A percentile compares a stretch with the other conserved stretches of the same genome.
phyloP scores from a whole-genome alignment of 2,113 vertebrate species.

The Hylia prasina region DNA sequence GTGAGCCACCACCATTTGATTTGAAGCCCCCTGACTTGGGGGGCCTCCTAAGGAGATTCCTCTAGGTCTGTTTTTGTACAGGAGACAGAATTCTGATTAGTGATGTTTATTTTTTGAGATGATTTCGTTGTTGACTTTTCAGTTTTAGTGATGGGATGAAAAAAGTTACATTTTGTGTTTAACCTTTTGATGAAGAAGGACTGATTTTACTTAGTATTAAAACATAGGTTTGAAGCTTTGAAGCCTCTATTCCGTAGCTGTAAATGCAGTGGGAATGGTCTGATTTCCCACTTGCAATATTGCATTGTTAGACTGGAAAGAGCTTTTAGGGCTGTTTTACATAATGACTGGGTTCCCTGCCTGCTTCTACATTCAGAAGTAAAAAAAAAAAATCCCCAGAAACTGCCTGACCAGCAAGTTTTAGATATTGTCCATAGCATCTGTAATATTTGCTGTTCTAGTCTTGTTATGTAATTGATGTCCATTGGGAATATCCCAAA shows the following conservation, averaged over 20 bases:
- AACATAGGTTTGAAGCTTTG: background rate
- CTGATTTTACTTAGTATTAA: background rate
- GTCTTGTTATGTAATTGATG: background rate
- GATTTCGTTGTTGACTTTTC: background rate
- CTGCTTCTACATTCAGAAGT: background rate
- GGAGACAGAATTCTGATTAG: background rate
- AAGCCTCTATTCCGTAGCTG: background rate
- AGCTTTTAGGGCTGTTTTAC: background rate
- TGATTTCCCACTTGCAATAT: background rate
- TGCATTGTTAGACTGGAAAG: background rate
- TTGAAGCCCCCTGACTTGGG: background rate
- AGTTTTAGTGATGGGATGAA: accelerated
- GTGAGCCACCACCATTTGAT: background rate
- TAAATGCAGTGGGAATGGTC: background rate
- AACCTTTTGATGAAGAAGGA: background rate
- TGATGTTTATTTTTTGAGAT: background rate
- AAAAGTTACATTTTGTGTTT: background rate
- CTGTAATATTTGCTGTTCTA: background rate
- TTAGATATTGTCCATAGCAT: background rate
- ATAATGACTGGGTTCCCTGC: background rate
- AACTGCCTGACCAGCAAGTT: background rate
- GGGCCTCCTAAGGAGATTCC: background rate
- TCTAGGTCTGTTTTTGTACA: background rate
- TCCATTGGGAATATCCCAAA: background rate
- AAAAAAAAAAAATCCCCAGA: background rate